Evolutionary conservation across 2,113 vertebrate species (phyloP).

Genomic region (Cottus gobio): DNA sequence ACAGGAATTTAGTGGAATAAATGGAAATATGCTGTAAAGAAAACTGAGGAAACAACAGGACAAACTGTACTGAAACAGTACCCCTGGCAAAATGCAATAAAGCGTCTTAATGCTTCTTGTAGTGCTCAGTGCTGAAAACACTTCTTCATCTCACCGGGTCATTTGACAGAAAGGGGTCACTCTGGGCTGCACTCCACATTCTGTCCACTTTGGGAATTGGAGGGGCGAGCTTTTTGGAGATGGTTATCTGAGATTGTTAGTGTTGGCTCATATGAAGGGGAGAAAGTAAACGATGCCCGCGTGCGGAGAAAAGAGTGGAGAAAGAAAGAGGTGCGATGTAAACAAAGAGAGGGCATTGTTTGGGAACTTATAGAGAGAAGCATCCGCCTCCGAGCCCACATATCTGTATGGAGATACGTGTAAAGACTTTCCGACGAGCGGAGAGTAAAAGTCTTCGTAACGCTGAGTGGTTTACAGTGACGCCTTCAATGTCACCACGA

Average conservation of each 20-base stretch:
- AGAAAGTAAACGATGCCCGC: background rate
- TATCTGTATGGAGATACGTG: background rate
- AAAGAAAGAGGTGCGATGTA: background rate
- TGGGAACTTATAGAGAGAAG: background rate
- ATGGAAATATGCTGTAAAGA: background rate
- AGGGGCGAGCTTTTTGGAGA: slow-evolving; percentile 3
- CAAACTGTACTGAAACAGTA: slow-evolving; percentile 2
- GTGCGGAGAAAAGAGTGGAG: background rate
- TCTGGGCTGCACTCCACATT: background rate
- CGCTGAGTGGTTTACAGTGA: background rate
- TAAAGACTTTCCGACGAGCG: slow-evolving; percentile 31
- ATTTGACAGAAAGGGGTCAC: slow-evolving; percentile 34
- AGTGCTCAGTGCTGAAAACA: slow-evolving; percentile 1
- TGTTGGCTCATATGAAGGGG: background rate
- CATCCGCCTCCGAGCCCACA: background rate
- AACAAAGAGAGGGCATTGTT: background rate
- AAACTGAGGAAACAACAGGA: background rate
- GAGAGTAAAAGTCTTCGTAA: background rate
- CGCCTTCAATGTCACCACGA: slow-evolving; percentile 29
- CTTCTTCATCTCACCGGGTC: slow-evolving; percentile 15
- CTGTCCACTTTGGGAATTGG: background rate
- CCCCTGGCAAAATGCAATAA: background rate
- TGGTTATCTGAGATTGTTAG: slow-evolving; percentile 11
- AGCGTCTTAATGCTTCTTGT: background rate
- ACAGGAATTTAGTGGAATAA: background rate